Base-by-base conservation (phyloP, 1,140 invertebrate genomes). In the Hycleus cichorii region DNA sequence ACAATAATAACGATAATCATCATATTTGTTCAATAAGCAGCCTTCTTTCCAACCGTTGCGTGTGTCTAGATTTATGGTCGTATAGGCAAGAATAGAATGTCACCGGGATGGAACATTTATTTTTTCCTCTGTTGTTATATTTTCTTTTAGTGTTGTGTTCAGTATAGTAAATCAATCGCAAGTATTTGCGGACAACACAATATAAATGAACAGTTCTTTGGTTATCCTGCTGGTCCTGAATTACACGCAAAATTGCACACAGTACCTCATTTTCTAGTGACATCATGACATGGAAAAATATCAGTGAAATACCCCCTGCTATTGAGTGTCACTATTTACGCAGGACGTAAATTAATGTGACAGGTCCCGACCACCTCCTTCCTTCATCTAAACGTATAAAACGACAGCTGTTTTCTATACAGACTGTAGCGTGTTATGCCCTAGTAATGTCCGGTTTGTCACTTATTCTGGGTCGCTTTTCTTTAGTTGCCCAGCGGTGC, bases 371-470 rank as follows among this genome's bases (percentile, higher is more conserved):
- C 47, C 32, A n/a, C 40, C 9, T 42, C 40, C 40, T 42, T n/a
- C 40, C 11, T 11, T 42, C 40, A 10, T 54, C 12, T 54, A 7
- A 4, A 27, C 25, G 18, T 45, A 47, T 10, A 42, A n/a, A 10
- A 42, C 40, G 9, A 42, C 40, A 10, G 11, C 40, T 42, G 11
- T 42, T n/a, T 42, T 47, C 52, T 47, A 40, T 55, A 42, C 57
- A 46, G 44, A 51, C 40, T 27, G 9, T 42, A 42, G 10, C 39
- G 10, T 39, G 6, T 39, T 42, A 51, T 42, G 48, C 63, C 62
- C 58, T 49, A 62, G 47, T 63, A 65, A 67, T 69, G 69, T 69
- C 69, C 69, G 69, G 63, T 68, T 70, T 70, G 63, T 68, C 64
- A 67, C 59, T 69, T 64, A 59, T 47, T 58, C 39, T 32, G 32